These are phyloP conservation scores for Campopleginae sp. DNA, from an alignment of 2,888 invertebrate genomes.

Conservation along the genomic window DNA sequence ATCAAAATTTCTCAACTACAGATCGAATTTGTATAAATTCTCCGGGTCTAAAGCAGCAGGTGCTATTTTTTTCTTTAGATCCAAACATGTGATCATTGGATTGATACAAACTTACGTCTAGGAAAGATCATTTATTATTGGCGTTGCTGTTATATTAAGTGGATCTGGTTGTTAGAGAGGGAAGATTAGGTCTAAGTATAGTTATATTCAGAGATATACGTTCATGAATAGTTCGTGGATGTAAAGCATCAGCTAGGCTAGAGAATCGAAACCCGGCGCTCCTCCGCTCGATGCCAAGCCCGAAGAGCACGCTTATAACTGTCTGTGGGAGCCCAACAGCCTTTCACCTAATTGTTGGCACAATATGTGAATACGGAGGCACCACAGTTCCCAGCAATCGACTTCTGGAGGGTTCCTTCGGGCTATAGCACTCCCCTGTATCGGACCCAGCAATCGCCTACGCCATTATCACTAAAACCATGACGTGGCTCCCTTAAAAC, in stretches of 20 bases:
- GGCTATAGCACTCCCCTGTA: constrained; percentile 65
- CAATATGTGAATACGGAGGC: constrained; percentile 83
- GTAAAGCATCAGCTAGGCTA: constrained; percentile 51
- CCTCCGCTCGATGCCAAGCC: constrained; percentile 43
- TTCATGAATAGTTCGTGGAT: constrained; percentile 6
- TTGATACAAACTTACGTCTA: constrained; percentile 1
- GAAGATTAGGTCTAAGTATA: constrained; percentile 21
- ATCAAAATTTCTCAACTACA: background rate
- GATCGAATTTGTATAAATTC: background rate
- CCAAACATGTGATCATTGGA: background rate
- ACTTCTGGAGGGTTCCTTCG: constrained; percentile 67
- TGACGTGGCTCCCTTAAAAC: constrained; percentile 24
- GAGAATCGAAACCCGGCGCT: constrained; percentile 61
- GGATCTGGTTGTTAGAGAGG: constrained; percentile 49
- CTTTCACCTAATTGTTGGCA: constrained; percentile 84
- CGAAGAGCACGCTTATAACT: constrained; percentile 60
- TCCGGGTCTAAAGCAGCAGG: background rate
- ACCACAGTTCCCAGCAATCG: constrained; percentile 82
- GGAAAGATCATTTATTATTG: constrained; percentile 44
- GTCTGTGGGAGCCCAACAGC: constrained; percentile 80
- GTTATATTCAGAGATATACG: background rate
- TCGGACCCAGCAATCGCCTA: constrained; percentile 62
- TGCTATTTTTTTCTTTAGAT: background rate
- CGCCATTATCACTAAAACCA: constrained; percentile 39
- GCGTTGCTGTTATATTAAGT: constrained; percentile 33